A percentile compares a stretch with the other conserved stretches of the same genome.
phyloP scores from a whole-genome alignment of 2,888 invertebrate genomes.

The Aporophyla nigra region DNA sequence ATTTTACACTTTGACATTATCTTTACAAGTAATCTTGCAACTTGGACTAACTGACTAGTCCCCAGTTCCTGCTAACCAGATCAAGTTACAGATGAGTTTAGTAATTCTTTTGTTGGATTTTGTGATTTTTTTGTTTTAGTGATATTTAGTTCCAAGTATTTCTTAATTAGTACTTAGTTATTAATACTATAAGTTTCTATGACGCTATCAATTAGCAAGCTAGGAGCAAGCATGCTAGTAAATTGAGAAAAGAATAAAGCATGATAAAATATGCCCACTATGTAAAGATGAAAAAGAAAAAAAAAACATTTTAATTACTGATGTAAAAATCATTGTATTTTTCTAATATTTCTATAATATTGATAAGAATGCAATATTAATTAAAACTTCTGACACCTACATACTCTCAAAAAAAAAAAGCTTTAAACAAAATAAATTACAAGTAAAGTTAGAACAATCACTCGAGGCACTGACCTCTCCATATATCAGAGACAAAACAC shows the following conservation, averaged over 20 bases:
- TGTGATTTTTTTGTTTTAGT: no score
- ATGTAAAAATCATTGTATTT: no score
- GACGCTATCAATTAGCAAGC: no score
- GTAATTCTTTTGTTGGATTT: neutral
- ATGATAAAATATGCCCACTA: no score
- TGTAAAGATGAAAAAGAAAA: no score
- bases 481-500: conserved; percentile 56
- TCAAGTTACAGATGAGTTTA: neutral
- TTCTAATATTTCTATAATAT: no score
- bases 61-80: conserved; percentile 7
- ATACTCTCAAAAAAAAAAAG: neutral
- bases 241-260: no score
- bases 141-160: no score
- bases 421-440: conserved; percentile 30
- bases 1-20: conserved; percentile 31
- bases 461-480: conserved; percentile 47
- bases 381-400: neutral
- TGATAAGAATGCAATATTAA: neutral
- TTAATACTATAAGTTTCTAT: no score
- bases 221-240: no score
- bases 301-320: no score
- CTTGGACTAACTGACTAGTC: neutral
- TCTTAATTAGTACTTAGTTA: no score
- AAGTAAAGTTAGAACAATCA: conserved; percentile 13
- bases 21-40: conserved; percentile 10